These are phyloP conservation scores for Pluvianellus socialis DNA, from an alignment of 2,113 vertebrate genomes.

Conservation along the genomic window DNA sequence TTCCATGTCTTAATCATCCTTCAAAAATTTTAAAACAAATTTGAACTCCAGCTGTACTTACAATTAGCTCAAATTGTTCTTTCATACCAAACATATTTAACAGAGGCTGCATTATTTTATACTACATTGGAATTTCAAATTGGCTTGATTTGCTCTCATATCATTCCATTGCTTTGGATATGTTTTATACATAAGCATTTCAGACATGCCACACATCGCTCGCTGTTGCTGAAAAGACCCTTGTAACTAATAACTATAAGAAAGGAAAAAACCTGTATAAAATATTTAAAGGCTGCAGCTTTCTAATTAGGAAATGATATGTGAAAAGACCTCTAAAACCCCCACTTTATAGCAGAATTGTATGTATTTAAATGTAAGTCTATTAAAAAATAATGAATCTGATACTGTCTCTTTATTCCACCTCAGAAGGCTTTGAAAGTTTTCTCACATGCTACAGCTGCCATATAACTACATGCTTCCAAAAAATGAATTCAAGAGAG, in stretches of 20 bases:
- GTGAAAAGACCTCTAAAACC: background rate
- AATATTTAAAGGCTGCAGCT: background rate
- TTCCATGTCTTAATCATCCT: background rate
- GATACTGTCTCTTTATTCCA: background rate
- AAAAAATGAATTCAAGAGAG: constrained; percentile 4
- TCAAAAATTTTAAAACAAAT: background rate
- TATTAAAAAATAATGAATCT: background rate
- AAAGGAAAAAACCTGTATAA: background rate
- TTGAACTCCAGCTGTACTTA: background rate
- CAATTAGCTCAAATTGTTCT: background rate
- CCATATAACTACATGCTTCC: background rate
- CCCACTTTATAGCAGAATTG: background rate
- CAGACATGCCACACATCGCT: background rate
- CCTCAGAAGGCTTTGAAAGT: background rate
- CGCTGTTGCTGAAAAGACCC: background rate
- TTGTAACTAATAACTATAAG: background rate
- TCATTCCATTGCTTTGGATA: background rate
- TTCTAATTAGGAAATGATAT: background rate
- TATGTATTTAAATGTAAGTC: background rate
- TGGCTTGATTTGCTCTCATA: background rate
- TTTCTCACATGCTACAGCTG: background rate
- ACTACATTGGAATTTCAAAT: background rate
- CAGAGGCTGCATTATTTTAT: background rate
- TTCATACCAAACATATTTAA: background rate
- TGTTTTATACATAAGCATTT: background rate